Evolutionary conservation across 2,797 vertebrate species (phyloP).

Genomic region (Neopelma chrysocephalum): DNA sequence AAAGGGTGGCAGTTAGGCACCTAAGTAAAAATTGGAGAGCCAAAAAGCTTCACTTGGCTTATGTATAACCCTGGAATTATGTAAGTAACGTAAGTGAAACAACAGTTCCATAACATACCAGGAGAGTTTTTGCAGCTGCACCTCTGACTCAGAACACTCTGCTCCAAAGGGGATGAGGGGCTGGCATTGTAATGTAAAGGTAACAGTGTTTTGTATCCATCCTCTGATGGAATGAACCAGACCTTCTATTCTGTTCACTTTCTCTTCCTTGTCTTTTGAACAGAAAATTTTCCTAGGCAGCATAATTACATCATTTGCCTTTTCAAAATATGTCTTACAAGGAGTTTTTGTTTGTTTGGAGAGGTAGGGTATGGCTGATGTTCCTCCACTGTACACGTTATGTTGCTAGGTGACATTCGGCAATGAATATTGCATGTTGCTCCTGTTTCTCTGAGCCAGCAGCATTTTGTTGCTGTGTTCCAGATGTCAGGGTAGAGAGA

Average conservation of each 20-base stretch:
- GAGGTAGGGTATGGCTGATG: not conserved
- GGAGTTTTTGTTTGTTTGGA: constrained; percentile 25
- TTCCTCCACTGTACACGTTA: constrained; percentile 1
- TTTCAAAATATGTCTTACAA: not conserved
- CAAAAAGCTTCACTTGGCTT: not conserved
- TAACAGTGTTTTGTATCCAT: not conserved
- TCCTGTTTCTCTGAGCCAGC: constrained; percentile 51
- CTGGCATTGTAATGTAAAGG: not conserved
- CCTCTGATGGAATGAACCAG: not conserved
- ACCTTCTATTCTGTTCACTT: not conserved
- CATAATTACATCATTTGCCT: not conserved
- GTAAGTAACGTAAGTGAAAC: not conserved
- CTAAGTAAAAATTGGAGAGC: not conserved
- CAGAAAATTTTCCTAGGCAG: not conserved
- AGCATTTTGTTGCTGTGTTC: constrained; percentile 54
- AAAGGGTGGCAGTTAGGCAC: not conserved
- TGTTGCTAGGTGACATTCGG: constrained; percentile 68
- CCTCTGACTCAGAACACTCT: not conserved
- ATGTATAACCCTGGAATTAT: not conserved
- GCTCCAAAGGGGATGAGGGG: not conserved
- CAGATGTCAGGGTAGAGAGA: constrained; percentile 63
- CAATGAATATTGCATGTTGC: constrained; percentile 42
- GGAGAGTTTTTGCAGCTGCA: not conserved
- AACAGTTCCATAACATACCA: not conserved
- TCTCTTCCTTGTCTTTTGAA: not conserved